These are phyloP conservation scores for Aegotheles bennettii DNA, from an alignment of 2,113 vertebrate species.

Conservation along the genomic window DNA sequence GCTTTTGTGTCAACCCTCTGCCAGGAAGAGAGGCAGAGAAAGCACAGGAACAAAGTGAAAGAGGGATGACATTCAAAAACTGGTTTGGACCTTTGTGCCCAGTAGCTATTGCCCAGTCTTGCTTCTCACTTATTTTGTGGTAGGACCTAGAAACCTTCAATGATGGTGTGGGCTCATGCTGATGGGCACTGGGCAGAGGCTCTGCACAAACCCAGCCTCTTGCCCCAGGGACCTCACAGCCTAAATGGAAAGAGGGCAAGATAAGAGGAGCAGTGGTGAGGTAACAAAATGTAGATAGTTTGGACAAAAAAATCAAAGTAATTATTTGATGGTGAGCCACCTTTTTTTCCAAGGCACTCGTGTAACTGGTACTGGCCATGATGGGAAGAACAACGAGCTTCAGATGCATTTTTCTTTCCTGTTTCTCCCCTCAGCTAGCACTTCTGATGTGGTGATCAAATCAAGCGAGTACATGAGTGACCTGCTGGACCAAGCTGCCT, in stretches of 20 bases:
- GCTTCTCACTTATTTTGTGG: background rate
- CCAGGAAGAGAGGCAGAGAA: background rate
- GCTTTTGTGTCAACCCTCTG: background rate
- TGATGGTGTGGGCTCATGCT: background rate
- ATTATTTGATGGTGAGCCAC: fast-evolving
- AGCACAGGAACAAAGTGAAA: background rate
- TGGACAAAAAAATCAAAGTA: background rate
- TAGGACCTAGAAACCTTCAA: background rate
- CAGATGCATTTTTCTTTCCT: background rate
- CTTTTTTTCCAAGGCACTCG: background rate
- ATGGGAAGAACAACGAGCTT: background rate
- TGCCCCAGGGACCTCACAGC: background rate
- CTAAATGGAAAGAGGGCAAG: background rate
- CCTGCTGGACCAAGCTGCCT: slow-evolving; percentile 89
- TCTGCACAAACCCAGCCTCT: background rate
- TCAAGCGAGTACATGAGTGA: slow-evolving; percentile 79
- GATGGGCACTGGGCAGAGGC: background rate
- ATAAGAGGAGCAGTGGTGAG: background rate
- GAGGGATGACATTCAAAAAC: background rate
- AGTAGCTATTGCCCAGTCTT: background rate
- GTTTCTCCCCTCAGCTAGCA: slow-evolving; percentile 70
- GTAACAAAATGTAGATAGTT: background rate
- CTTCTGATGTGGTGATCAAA: slow-evolving; percentile 71
- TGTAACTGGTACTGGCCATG: background rate
- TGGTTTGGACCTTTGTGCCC: background rate